Percentiles rank a stretch among this genome's conserved stretches.
phyloP scores from a whole-genome alignment of 2,888 invertebrate species.

The Pandemis corylana region DNA sequence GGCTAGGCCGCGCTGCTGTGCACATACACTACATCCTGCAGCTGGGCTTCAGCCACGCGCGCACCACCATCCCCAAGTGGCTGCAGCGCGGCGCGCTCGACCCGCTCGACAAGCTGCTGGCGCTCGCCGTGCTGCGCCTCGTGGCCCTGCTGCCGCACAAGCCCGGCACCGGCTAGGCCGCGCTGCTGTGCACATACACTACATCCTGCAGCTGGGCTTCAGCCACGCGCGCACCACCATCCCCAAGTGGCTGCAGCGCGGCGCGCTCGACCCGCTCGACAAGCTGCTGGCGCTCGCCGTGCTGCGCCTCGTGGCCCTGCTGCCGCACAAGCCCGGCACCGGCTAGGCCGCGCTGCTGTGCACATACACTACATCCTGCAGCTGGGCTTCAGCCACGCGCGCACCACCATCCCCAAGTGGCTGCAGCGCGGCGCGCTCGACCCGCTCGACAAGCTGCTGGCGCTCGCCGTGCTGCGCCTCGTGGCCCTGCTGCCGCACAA shows the following conservation, averaged over 20 bases:
- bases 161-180: no score
- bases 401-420: conserved; percentile 99
- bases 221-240: conserved; percentile 99
- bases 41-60: conserved; percentile 98
- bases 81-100: conserved; percentile 99
- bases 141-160: conserved; percentile 85
- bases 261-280: conserved; percentile 98
- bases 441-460: conserved; percentile 96
- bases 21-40: conserved; percentile 99
- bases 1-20: no score
- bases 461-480: conserved; percentile 90
- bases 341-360: no score
- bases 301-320: conserved; percentile 87
- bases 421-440: conserved; percentile 99
- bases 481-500: conserved; percentile 85
- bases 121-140: conserved; percentile 90
- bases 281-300: conserved; percentile 93
- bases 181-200: no score
- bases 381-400: conserved; percentile 98
- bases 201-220: conserved; percentile 98
- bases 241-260: conserved; percentile 99
- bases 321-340: conserved; percentile 81
- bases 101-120: conserved; percentile 96
- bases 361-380: conserved; percentile 99
- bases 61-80: conserved; percentile 99